Conservation (phyloP, 2,888 invertebrate species). For the Lucinisca nassula region DNA sequence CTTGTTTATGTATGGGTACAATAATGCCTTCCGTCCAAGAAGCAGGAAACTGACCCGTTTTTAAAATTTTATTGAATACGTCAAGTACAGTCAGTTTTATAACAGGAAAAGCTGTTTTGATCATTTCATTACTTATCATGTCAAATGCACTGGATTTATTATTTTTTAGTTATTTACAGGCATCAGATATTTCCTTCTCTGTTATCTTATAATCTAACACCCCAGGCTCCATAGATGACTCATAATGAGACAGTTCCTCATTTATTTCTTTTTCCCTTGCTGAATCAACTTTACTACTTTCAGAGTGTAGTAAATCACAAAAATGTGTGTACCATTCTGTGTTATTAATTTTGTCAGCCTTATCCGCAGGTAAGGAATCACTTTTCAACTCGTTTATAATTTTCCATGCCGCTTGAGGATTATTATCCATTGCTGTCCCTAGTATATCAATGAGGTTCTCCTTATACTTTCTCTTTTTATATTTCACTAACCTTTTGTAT, state of each 20-base stretch:
- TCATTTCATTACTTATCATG: too few species aligned
- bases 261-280: background rate
- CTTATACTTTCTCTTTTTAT: background rate
- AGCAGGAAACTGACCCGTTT: too few species aligned
- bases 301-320: background rate
- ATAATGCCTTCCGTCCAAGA: too few species aligned
- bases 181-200: background rate
- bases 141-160: too few species aligned
- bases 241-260: background rate
- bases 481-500: background rate
- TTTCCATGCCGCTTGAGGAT: background rate
- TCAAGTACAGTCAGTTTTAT: too few species aligned
- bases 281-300: background rate
- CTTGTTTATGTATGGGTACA: too few species aligned
- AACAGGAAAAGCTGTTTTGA: too few species aligned
- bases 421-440: background rate
- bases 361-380: background rate
- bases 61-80: too few species aligned
- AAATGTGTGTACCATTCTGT: background rate
- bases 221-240: background rate
- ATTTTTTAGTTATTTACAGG: too few species aligned
- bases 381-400: background rate
- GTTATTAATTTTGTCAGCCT: background rate
- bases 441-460: background rate
- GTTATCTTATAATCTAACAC: background rate